Evolutionary conservation across 2,888 invertebrate genomes (phyloP).

Genomic region (Gymnosoma rotundatum): DNA sequence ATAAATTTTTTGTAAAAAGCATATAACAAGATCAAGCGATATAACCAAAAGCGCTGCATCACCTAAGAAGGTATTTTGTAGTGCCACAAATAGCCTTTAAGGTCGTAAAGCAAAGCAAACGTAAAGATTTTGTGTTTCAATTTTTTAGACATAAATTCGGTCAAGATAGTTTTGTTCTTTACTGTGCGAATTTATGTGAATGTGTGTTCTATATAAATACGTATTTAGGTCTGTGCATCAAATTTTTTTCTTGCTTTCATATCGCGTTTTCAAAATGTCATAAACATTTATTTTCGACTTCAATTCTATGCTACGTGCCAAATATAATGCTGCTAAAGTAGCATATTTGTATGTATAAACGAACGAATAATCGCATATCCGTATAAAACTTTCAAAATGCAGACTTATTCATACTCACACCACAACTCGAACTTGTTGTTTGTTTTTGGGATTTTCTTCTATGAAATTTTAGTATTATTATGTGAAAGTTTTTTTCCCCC

Average conservation of each 20-base stretch:
- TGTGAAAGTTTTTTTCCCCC: conserved; percentile 49
- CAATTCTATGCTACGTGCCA: conserved; percentile 57
- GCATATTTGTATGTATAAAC: conserved; percentile 2
- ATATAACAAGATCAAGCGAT: too few species aligned
- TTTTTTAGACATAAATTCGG: too few species aligned
- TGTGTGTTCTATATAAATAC: neutral
- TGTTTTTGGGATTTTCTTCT: conserved; percentile 58
- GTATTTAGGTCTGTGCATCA: conserved; percentile 42
- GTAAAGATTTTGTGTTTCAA: too few species aligned
- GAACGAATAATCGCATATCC: neutral
- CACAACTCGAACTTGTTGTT: conserved; percentile 58
- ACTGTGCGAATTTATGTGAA: neutral
- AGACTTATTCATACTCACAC: conserved; percentile 17
- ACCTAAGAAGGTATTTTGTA: too few species aligned
- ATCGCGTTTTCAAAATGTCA: conserved; percentile 62
- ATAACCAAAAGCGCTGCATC: too few species aligned
- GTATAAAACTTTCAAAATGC: neutral
- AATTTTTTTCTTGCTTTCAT: neutral
- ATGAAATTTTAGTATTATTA: conserved; percentile 67
- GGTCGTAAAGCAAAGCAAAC: too few species aligned
- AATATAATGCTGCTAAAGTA: conserved; percentile 12
- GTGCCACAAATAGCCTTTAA: too few species aligned
- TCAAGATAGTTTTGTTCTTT: too few species aligned
- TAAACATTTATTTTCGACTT: conserved; percentile 59
- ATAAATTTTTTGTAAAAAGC: too few species aligned